Conservation (phyloP, 2,888 invertebrate species). For the Malthinus seriepunctatus region DNA sequence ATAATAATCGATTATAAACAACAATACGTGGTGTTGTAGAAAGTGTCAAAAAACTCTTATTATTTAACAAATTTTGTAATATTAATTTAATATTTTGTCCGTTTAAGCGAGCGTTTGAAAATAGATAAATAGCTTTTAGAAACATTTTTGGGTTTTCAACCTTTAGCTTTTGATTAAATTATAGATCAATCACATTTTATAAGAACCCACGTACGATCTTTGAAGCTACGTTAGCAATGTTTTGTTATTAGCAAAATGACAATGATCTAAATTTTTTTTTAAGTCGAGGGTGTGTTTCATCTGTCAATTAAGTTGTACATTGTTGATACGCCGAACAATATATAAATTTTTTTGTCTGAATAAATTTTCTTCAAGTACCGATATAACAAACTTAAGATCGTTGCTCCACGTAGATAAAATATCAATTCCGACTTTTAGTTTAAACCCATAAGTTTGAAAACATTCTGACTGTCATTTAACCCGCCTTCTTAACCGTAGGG, state of each 20-base stretch:
- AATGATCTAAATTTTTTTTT: slow-evolving; percentile 11
- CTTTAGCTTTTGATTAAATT: slow-evolving; percentile 1
- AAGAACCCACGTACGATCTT: slow-evolving; percentile 2
- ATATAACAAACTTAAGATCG: slow-evolving; percentile 12
- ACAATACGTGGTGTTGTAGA: too few species aligned
- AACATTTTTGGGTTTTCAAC: slow-evolving; percentile 3
- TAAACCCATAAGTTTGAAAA: slow-evolving; percentile 10
- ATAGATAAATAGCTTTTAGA: not conserved
- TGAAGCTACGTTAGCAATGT: not conserved
- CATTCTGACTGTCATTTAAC: slow-evolving; percentile 11
- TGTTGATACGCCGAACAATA: slow-evolving; percentile 12
- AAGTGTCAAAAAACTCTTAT: too few species aligned
- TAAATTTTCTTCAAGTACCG: slow-evolving; percentile 20
- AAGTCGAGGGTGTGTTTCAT: slow-evolving; percentile 15
- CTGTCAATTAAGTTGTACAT: slow-evolving; percentile 21
- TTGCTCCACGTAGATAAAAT: slow-evolving; percentile 17
- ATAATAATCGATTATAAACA: too few species aligned
- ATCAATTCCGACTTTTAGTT: slow-evolving; percentile 14
- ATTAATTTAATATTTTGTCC: too few species aligned
- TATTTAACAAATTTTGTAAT: too few species aligned
- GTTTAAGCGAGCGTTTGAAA: too few species aligned
- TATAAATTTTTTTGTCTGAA: slow-evolving; percentile 2
- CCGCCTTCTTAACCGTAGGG: slow-evolving; percentile 15
- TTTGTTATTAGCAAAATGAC: slow-evolving; percentile 18
- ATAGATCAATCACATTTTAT: slow-evolving; percentile 7